Evolutionary conservation across 2,888 invertebrate genomes (phyloP).

Genomic region (Melikaiella ostensackeni): DNA sequence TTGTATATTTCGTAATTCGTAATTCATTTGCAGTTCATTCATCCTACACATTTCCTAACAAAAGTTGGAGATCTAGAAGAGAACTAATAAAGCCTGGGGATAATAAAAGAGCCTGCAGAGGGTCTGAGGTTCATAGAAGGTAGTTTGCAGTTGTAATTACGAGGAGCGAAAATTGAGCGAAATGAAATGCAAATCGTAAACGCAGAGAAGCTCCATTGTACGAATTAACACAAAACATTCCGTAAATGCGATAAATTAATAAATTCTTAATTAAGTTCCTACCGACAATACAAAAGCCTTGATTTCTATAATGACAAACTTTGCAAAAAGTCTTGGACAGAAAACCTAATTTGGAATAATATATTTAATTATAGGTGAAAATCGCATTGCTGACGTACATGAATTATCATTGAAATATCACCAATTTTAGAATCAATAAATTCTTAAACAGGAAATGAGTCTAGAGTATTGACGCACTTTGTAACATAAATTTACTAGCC

Average conservation of each 20-base stretch:
- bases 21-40: neutral
- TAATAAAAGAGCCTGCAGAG: conserved; percentile 47
- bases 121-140: conserved; percentile 41
- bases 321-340: too few relatives aligned
- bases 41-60: neutral
- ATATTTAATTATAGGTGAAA: too few relatives aligned
- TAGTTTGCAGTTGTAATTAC: conserved; percentile 44
- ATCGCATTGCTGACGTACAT: too few relatives aligned
- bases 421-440: too few relatives aligned
- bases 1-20: neutral
- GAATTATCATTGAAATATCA: too few relatives aligned
- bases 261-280: neutral
- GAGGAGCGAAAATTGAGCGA: neutral
- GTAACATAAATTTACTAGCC: too few relatives aligned
- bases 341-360: too few relatives aligned
- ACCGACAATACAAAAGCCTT: too few relatives aligned
- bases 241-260: neutral
- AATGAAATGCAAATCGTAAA: conserved; percentile 20
- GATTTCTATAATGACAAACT: too few relatives aligned
- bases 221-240: neutral
- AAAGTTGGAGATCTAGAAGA: conserved; percentile 46
- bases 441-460: too few relatives aligned
- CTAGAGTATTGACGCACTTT: too few relatives aligned
- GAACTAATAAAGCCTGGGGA: conserved; percentile 47
- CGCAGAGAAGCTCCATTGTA: conserved; percentile 17